Base-by-base conservation (phyloP, 1,140 invertebrate genomes). In the Acromyrmex heyeri region DNA sequence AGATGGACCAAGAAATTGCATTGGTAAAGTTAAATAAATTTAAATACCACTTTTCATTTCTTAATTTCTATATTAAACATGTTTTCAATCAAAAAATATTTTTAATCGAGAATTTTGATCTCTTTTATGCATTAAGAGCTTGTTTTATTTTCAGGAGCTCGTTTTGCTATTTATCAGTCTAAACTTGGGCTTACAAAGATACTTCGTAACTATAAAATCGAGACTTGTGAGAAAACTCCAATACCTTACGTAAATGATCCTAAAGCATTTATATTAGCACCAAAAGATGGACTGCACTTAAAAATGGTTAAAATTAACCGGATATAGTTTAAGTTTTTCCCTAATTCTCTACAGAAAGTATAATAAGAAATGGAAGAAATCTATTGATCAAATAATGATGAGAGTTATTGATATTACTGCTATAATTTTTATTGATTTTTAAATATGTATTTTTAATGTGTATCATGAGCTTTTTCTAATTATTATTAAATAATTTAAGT, bases 1-100 rank as follows among this genome's bases (percentile, higher is more conserved):
- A 0, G 96, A 96, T 59, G 97, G 97, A 1, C 96, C 96, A 0
- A 96, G 97, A 64, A 97, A 97, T 94, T 98, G 97, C 92, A 97
- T 97, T 85, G 97, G 97, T 96, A 95, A 0, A 70, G 10, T 10
- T 10, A 44, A 44, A 44, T 44, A 10, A 81, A 73, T 85, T 70
- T 18, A 16, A 81, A 73, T 76, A 69, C 14, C 21, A 10, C 16
- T n/a, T 24, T 16, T 21, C 12, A 16, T 50, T 34, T 30, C 44
- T 34, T 7, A 38, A 38, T 7, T 76, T 53, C 18, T 2, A n/a
- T 2, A n/a, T 2, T 57, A 8, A 57, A 57, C n/a, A n/a, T 57
- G 10, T 57, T n/a, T 16, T 21, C 8, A 38, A 21, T 21, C 7
- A 5, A 6, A 7, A 44, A 44, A 67, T 1, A 7, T 27, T 77